phyloP scores from a whole-genome alignment of 1,140 invertebrate genomes.

The Liolophura sinensis region DNA sequence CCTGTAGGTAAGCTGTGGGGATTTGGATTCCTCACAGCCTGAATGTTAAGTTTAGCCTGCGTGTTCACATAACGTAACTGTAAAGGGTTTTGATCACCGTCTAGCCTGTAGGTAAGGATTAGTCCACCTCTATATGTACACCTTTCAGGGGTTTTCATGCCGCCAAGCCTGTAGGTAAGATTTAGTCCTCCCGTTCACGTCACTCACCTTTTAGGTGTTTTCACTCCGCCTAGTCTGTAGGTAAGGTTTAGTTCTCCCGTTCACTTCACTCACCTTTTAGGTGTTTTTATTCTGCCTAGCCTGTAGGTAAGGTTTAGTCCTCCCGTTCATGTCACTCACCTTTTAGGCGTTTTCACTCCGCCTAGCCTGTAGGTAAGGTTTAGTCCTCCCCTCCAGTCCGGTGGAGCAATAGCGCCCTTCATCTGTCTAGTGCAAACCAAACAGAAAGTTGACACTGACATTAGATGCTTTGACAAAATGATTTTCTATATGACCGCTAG shows the following conservation, averaged over 20 bases:
- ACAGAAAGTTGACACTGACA: not conserved
- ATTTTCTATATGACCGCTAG: not conserved
- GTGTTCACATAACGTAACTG: no score
- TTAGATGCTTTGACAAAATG: not conserved
- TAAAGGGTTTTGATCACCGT: no score
- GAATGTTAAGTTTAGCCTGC: no score
- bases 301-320: constrained; percentile 59
- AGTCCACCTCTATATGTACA: no score
- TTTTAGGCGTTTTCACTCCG: constrained; percentile 15
- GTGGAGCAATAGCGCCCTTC: constrained; percentile 43
- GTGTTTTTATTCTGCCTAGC: constrained; percentile 41
- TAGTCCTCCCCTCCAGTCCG: constrained; percentile 56
- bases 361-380: constrained; percentile 61
- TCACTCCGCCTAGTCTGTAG: constrained; percentile 55
- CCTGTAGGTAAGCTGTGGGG: no score
- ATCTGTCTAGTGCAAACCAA: constrained; percentile 28
- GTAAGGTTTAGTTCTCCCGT: constrained; percentile 28
- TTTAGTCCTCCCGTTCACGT: not conserved
- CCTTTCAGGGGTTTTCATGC: no score
- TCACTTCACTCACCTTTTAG: not conserved
- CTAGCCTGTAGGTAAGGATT: no score
- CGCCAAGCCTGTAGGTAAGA: no score
- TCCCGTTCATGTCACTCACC: constrained; percentile 51
- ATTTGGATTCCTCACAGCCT: no score
- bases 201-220: constrained; percentile 17